A percentile compares a stretch with the other conserved stretches of the same genome.
These are phyloP conservation scores for Thera britannica DNA, from an alignment of 2,888 invertebrate species.

Conservation along the genomic window DNA sequence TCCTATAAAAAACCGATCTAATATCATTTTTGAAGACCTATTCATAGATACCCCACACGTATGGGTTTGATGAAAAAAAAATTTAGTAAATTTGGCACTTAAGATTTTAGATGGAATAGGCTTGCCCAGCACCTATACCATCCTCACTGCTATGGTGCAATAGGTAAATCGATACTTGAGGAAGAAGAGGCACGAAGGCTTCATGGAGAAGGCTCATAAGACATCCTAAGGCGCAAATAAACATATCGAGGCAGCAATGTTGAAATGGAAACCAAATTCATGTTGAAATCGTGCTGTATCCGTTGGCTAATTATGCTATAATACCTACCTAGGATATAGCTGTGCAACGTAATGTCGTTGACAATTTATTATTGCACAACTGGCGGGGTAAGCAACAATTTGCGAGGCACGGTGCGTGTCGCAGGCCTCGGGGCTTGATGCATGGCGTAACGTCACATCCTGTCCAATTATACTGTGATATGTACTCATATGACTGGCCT, in stretches of 20 bases:
- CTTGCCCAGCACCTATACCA: too few species aligned
- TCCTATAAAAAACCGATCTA: too few species aligned
- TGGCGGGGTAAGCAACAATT: slow-evolving; percentile 63
- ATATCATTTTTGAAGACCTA: too few species aligned
- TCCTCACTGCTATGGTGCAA: too few species aligned
- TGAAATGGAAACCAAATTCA: slow-evolving; percentile 1
- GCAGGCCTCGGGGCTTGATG: slow-evolving; percentile 36
- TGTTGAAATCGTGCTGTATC: slow-evolving; percentile 13
- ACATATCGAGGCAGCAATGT: neutral
- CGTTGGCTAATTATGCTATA: slow-evolving; percentile 17
- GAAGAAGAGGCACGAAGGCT: too few species aligned
- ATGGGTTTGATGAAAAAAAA: too few species aligned
- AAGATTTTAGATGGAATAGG: too few species aligned
- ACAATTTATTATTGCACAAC: slow-evolving; percentile 78
- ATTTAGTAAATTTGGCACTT: too few species aligned
- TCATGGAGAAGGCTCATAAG: too few species aligned
- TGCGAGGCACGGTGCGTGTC: slow-evolving; percentile 76
- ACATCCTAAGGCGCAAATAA: neutral
- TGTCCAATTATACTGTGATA: slow-evolving; percentile 24
- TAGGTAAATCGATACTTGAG: too few species aligned
- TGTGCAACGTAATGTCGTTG: slow-evolving; percentile 57
- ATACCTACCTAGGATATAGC: slow-evolving; percentile 32
- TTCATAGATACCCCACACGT: too few species aligned
- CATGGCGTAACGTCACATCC: slow-evolving; percentile 22
- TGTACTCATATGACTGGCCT: slow-evolving; percentile 4